Evolutionary conservation across 2,113 vertebrate species (phyloP), one percentile per base, ranked within the genome.

Genomic region (Rutilus rutilus): DNA sequence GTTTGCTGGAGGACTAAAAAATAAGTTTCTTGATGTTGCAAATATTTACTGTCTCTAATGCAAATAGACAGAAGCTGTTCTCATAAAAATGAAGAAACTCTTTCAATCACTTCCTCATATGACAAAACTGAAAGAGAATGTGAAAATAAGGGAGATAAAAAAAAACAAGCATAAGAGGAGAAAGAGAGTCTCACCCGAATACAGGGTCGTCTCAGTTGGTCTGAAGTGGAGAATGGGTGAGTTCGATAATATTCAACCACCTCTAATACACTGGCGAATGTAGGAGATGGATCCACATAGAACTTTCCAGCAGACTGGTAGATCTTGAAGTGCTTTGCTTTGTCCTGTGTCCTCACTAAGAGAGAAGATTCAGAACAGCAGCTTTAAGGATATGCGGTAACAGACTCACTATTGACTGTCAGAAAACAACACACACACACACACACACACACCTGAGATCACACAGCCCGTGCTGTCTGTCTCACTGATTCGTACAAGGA

Each of bases 311-410:
- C 17, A 0, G 7, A 25, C n/a, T 84, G 27, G 60, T 91, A 85
- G 88, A 97, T 91, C 90, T 92, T 96, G 87, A 95, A 97, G 84
- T 97, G 96, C 59, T 93, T 94, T 78, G 94, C 92, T 0, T 64
- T 36, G 65, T 76, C 82, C 60, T 73, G 60, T 0, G 85, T 78
- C 84, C 80, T 91, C 87, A 95, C 94, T 95, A 90, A 64, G 59
- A 76, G 65, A 27, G 86, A 15, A 87, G 54, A 14, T 47, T 60
- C 7, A 78, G 3, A n/a, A 74, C 1, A 47, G 5, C 14, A 47
- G 11, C 6, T 47, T 47, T 47, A 47, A 12, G 2, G 42, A 75
- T 27, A 23, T 74, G 11, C 23, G 14, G 11, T 47, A 25, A 42
- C 19, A 50, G 33, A 21, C 17, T 33, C 27, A 2, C 47, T 30